Percentiles rank a stretch among this genome's conserved stretches.
phyloP scores from a whole-genome alignment of 2,113 vertebrate genomes.

The Rhynchomys soricoides region DNA sequence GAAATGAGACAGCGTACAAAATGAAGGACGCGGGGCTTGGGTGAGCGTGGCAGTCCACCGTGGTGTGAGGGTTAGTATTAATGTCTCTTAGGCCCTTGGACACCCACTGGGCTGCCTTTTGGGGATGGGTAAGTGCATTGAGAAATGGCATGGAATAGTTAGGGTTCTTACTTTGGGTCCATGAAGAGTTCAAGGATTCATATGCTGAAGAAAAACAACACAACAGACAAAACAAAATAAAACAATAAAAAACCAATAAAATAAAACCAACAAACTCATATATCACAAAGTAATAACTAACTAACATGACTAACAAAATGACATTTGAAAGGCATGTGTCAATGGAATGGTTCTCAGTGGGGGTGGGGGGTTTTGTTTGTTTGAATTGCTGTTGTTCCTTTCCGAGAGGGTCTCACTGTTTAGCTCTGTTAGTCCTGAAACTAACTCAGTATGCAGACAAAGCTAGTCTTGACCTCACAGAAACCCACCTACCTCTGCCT shows the following conservation, averaged over 20 bases:
- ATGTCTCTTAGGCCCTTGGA: not conserved
- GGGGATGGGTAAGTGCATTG: too few species aligned
- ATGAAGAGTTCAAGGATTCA: not conserved
- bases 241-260: not conserved
- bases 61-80: not conserved
- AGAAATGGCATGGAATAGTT: not conserved
- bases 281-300: not conserved
- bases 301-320: not conserved
- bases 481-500: not conserved
- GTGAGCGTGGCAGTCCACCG: not conserved
- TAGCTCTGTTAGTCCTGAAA: not conserved
- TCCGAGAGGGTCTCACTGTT: not conserved
- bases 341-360: not conserved
- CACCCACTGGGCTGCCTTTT: not conserved
- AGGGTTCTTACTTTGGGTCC: not conserved
- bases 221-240: not conserved
- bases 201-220: not conserved
- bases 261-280: not conserved
- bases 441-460: not conserved
- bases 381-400: not conserved
- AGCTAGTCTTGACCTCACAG: not conserved
- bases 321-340: not conserved
- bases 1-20: not conserved
- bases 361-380: not conserved
- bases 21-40: not conserved